phyloP scores from a whole-genome alignment of 2,888 invertebrate species.

The Acleris emargana region DNA sequence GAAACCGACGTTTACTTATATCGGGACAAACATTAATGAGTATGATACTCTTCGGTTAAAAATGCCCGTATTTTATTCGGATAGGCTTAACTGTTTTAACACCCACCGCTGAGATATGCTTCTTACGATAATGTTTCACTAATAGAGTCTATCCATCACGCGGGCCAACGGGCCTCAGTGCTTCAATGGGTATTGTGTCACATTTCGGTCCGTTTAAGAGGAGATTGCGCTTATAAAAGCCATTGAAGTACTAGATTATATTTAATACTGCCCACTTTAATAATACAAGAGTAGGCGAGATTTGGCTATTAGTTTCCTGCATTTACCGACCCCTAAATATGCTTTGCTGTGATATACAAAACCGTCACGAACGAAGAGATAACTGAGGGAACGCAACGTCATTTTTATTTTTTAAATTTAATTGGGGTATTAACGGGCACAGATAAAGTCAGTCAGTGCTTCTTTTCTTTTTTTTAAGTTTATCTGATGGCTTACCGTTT shows the following conservation, averaged over 20 bases:
- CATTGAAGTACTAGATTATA: conserved; percentile 3
- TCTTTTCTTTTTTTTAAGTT: conserved; percentile 61
- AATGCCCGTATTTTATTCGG: conserved; percentile 30
- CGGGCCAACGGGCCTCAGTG: conserved; percentile 9
- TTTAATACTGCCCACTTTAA: background rate
- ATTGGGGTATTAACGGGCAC: conserved; percentile 80
- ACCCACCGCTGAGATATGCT: conserved; percentile 32
- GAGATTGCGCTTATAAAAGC: conserved; percentile 20
- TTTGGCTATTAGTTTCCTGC: background rate
- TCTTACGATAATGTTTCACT: conserved; percentile 28
- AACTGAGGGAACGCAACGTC: conserved; percentile 60
- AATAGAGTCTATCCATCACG: conserved; percentile 32
- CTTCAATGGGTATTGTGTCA: conserved; percentile 32
- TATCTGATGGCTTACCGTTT: conserved; percentile 82
- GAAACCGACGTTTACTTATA: conserved; percentile 40
- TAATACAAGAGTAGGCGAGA: no score
- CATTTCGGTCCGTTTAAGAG: conserved; percentile 26
- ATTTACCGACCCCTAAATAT: conserved; percentile 5
- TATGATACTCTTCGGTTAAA: conserved; percentile 31
- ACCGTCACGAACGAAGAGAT: conserved; percentile 41
- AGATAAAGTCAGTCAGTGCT: conserved; percentile 76
- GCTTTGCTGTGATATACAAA: conserved; percentile 29
- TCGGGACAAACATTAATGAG: conserved; percentile 36
- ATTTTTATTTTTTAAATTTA: conserved; percentile 75
- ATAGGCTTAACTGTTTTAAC: conserved; percentile 32